A percentile compares a stretch with the other conserved stretches of the same genome.
Evolutionary conservation across 2,888 invertebrate species (phyloP).

Genomic region (Drosophila siamana): DNA sequence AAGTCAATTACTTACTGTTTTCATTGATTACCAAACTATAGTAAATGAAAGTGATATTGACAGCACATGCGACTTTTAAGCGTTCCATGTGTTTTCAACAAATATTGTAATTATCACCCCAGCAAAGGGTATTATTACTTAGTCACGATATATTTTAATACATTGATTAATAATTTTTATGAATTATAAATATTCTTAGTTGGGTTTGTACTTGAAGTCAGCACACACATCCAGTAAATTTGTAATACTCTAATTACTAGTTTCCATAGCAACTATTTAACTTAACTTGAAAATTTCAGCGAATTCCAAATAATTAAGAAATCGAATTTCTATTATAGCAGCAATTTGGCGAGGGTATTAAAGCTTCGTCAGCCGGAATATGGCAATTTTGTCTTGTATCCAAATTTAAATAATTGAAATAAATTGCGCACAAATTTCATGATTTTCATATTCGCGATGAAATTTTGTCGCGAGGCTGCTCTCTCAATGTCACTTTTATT

Average conservation of each 20-base stretch:
- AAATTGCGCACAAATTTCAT: conserved; percentile 24
- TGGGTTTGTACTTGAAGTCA: background rate
- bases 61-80: too few species aligned
- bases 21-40: conserved; percentile 36
- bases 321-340: background rate
- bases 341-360: background rate
- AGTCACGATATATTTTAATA: background rate
- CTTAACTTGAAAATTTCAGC: background rate
- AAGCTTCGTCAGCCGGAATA: conserved; percentile 9
- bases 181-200: background rate
- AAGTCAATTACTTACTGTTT: conserved; percentile 45
- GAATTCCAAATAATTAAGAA: background rate
- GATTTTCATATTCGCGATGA: conserved; percentile 37
- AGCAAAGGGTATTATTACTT: background rate
- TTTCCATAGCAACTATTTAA: background rate
- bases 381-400: background rate
- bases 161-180: background rate
- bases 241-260: background rate
- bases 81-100: background rate
- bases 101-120: background rate
- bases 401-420: conserved; percentile 34
- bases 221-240: too few species aligned
- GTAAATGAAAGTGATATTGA: background rate
- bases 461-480: conserved; percentile 30
- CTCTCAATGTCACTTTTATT: conserved; percentile 55